Base-by-base conservation (phyloP, 2,113 vertebrate species). In the Hippocampus barbouri region DNA sequence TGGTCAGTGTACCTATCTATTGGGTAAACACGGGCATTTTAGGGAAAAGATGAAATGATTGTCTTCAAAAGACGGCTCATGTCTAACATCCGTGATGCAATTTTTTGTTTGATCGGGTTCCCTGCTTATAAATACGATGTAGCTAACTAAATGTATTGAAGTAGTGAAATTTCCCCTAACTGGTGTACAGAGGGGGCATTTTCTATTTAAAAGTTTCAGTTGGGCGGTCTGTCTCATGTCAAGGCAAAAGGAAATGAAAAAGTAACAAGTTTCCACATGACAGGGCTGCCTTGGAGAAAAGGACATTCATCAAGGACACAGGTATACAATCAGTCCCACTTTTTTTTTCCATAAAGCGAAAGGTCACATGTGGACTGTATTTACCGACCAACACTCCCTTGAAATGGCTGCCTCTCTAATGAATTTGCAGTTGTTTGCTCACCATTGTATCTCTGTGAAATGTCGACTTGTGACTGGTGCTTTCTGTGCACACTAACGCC, bases 351-450 rank as follows among this genome's bases (percentile, higher is more conserved):
- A 87, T 61, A 61, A 73, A 83, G 79, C 70, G 6, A 20, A 60
- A 72, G 83, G 87, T 89, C 84, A 87, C 71, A 45, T 76, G 62
- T 59, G 77, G 84, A 82, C 81, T 85, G 69, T 86, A 82, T 88
- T 86, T 83, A 76, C 82, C 80, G 81, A 72, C 62, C 56, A 14
- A 51, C 63, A 68, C 78, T 83, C 72, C 18, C 61, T 75, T 57
- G 78, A 82, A 84, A 88, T 66, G 79, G 75, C 75, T 83, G 79
- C 87, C 66, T 63, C 78, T 87, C 81, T 86, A 86, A 88, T 88
- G 86, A 91, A 89, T 91, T 91, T 88, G 89, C 80, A 88, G 85
- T 88, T 87, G 85, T 90, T 89, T 89, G 81, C 71, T 79, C 61
- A 74, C 73, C 45, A 70, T 82, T 84, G 82, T 85, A 83, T 89